Evolutionary conservation across 2,113 vertebrate genomes (phyloP).

Genomic region (Sinocyclocheilus anshuiensis): DNA sequence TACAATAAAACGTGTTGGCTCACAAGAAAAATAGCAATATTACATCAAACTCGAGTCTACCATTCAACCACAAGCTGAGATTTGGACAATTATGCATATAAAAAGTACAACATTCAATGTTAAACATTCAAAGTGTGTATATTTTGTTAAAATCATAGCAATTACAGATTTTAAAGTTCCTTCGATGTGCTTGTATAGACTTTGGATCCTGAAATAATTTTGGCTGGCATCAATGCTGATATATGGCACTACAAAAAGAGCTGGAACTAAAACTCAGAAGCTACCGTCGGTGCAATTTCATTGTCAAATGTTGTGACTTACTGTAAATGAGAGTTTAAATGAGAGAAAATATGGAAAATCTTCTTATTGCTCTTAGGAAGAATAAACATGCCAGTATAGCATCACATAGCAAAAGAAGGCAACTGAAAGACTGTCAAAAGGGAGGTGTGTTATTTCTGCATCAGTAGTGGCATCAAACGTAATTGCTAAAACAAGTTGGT

Average conservation of each 20-base stretch:
- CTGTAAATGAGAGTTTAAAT: background rate
- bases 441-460: background rate
- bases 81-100: constrained; percentile 26
- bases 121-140: constrained; percentile 34
- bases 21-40: constrained; percentile 9
- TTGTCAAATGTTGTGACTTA: background rate
- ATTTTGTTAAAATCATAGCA: constrained; percentile 31
- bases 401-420: background rate
- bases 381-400: background rate
- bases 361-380: background rate
- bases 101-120: constrained; percentile 8
- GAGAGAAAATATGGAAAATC: background rate
- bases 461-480: background rate
- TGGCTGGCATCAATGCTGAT: background rate
- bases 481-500: background rate
- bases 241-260: background rate
- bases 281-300: background rate
- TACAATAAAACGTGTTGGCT: constrained; percentile 15
- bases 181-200: constrained; percentile 41
- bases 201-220: constrained; percentile 6
- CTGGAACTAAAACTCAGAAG: background rate
- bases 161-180: constrained; percentile 41
- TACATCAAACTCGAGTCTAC: background rate
- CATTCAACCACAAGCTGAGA: constrained; percentile 24
- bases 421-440: background rate